phyloP scores from a whole-genome alignment of 2,113 vertebrate species.

The Cyphomyrus discorhynchus region DNA sequence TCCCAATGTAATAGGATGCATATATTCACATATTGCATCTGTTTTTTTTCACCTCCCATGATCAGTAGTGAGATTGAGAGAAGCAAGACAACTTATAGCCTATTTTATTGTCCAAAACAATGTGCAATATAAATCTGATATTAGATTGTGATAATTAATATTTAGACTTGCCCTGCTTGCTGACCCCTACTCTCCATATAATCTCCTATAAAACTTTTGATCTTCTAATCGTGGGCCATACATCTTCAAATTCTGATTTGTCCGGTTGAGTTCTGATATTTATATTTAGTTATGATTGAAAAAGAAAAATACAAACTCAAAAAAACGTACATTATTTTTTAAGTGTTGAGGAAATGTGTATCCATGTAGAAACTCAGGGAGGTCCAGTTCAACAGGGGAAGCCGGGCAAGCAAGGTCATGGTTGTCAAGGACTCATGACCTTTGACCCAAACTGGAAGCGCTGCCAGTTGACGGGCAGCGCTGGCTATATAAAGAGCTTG shows the following conservation, averaged over 20 bases:
- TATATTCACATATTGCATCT: background rate
- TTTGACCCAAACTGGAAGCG: background rate
- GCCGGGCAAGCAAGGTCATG: background rate
- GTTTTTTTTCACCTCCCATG: background rate
- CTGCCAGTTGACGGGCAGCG: background rate
- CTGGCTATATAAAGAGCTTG: background rate
- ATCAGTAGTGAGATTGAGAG: background rate
- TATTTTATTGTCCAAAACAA: slow-evolving; percentile 9
- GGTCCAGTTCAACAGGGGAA: background rate
- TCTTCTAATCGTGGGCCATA: background rate
- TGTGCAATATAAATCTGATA: slow-evolving; percentile 26
- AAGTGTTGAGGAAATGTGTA: background rate
- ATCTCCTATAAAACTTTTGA: slow-evolving; percentile 7
- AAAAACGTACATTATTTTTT: background rate
- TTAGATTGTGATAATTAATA: slow-evolving; percentile 21
- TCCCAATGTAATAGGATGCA: background rate
- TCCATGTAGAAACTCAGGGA: background rate
- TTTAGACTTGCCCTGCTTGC: slow-evolving; percentile 1
- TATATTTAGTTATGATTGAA: background rate
- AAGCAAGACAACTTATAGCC: background rate
- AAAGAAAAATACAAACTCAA: background rate
- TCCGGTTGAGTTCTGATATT: background rate
- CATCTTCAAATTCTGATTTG: background rate
- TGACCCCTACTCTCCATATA: slow-evolving; percentile 15
- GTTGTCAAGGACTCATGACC: background rate